phyloP scores from a whole-genome alignment of 2,113 vertebrate species.

The Epinephelus moara region DNA sequence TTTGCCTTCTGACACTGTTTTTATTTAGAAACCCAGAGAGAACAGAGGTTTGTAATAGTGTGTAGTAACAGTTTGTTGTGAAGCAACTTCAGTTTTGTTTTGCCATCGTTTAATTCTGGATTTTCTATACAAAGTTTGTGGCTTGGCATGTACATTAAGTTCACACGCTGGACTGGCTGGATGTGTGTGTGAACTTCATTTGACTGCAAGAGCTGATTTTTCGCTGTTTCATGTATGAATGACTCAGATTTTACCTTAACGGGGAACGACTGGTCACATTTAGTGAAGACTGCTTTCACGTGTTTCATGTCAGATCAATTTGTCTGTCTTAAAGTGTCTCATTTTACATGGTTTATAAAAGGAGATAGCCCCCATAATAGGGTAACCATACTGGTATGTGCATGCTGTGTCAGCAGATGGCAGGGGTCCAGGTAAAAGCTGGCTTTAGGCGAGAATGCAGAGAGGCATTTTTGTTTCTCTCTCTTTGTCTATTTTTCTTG shows the following conservation, averaged over 20 bases:
- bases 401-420: constrained; percentile 47
- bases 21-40: background rate
- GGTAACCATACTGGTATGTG: constrained; percentile 19
- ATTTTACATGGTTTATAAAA: constrained; percentile 16
- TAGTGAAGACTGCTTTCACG: background rate
- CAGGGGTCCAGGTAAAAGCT: constrained; percentile 22
- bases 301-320: background rate
- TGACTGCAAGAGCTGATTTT: background rate
- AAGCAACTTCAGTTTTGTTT: background rate
- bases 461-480: background rate
- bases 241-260: background rate
- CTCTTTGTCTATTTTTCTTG: constrained; percentile 15
- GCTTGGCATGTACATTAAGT: background rate
- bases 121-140: background rate
- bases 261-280: background rate
- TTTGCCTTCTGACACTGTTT: background rate
- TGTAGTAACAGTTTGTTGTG: background rate
- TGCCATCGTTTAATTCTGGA: constrained; percentile 2
- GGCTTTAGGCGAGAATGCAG: constrained; percentile 31
- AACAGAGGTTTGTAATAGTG: background rate
- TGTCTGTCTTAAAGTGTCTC: background rate
- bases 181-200: background rate
- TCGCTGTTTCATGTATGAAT: background rate
- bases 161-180: background rate
- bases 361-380: background rate